Base-by-base conservation (phyloP, 2,888 invertebrate species). In the Volucella zonaria region DNA sequence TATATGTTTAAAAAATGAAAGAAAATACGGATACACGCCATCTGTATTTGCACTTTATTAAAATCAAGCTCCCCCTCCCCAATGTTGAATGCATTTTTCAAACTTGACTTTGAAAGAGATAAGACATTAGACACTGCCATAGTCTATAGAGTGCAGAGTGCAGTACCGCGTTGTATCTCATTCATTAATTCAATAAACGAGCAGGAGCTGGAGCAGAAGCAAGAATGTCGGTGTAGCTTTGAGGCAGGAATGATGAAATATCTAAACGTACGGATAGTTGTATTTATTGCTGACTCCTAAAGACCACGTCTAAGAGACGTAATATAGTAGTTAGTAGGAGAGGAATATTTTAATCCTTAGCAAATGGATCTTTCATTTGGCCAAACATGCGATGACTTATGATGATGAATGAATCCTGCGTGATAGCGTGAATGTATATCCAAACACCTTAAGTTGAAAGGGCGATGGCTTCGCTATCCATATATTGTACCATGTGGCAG, bases 321-420 rank as follows among this genome's bases (percentile, higher is more conserved):
- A 43, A 23, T 8, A 45, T 59, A 47, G 9, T 38, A 15, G 52
- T 12, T 14, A 56, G 58, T 31, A 66, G 43, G 23, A 12, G 38
- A 40, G 18, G 45, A 56, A 82, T 82, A 76, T 75, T 85, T 85
- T 85, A 85, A 85, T 85, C 81, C 81, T 81, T 81, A 59, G 74
- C 68, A 78, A 82, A 82, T 82, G 82, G 67, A 79, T 79, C 74
- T 79, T 75, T 83, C 79, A 83, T 74, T 79, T 83, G 79, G 52
- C 68, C 51, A 43, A 71, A 14, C 71, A 78, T 66, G 78, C 81
- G 88, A 90, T 91, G 91, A 91, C 90, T 91, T 91, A 91, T 91
- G 91, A 91, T 91, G 91, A 91, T 91, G 89, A 91, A 91, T 91
- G 90, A 88, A 89, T 89, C 88, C 89, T 90, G 88, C 89, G 88